Evolutionary conservation across 1,140 invertebrate genomes (phyloP), one percentile per base, ranked within the genome.

Genomic region (Sitodiplosis mosellana): DNA sequence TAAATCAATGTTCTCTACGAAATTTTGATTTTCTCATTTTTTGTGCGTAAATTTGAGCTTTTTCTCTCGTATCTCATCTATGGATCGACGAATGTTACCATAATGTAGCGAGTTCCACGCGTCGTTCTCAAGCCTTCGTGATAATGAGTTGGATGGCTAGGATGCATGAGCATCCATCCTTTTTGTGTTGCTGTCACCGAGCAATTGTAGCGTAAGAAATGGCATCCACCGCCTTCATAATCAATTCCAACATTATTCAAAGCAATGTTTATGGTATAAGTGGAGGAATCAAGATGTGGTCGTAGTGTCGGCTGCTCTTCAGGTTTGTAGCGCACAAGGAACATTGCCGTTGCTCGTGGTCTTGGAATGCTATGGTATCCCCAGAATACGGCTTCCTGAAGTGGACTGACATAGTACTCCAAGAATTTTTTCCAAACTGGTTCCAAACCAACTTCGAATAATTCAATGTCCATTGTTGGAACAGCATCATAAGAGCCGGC

Each of bases 71-170:
- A n/a, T n/a, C n/a, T n/a, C n/a, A 27, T 43, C 20, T 43, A 99
- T 50, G 96, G 96, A 71, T 99, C 93, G 2, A 99, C 80, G 65
- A 99, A 99, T n/a, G 94, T 93, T 56, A 99, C 84, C 89, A 99
- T 95, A 56, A 99, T 99, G 68, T 99, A 99, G 52, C 96, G 73
- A 3, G 88, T 96, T 43, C 95, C 94, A 40, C 80, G 82, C 0
- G 81, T 91, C 7, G 88, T 84, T 11, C 64, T 64, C 1, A 99
- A 71, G 1, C 95, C 95, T 70, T 99, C 94, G 60, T 99, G 94
- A 64, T 79, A 92, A 69, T 99, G 94, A 0, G 94, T 98, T 20
- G 98, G 68, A 49, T 92, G 74, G 6, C 95, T 95, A 2, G 95
- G 95, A 69, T 98, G 93, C 81, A 99, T 92, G 43, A 99, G 66